Evolutionary conservation across 1,140 invertebrate species (phyloP), one percentile per base, ranked within the genome.

Genomic region (Marisa cornuarietis): DNA sequence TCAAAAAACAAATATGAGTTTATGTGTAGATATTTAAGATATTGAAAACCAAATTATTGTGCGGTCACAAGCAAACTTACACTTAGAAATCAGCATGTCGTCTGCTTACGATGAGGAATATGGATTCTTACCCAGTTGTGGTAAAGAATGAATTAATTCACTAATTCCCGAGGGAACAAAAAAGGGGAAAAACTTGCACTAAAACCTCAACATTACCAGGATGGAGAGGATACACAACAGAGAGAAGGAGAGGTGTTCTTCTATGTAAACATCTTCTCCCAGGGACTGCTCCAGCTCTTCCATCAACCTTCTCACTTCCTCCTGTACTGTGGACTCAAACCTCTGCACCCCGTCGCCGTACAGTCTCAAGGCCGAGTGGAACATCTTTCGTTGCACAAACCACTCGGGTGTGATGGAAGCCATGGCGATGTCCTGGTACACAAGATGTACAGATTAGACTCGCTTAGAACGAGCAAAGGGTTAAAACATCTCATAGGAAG

Each of bases 301-400:
- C 24, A 77, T 77, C 76, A 77, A 16, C 7, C 65, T 49, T 10
- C 54, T 24, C 76, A 80, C 31, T 26, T 80, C 79, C 13, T 73
- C 79, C n/a, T 76, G 66, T 20, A 76, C 79, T 22, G 74, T 76
- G 58, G 73, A 71, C n/a, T 80, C 79, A 49, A 76, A 76, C 54
- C 65, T 71, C 42, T 80, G 74, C 54, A 80, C 73, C 0, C 79
- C 79, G 68, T 80, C 79, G 7, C 79, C 79, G 65, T 80, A 80
- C 8, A 80, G 73, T 0, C 68, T 63, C 22, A 80, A 52, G 0
- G 74, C 54, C 24, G 71, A 75, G 73, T 80, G 73, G 65, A 80
- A 76, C 72, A 80, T 68, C 66, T 80, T 80, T 20, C 79, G 65
- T 49, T 77, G 76, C 31, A 24, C 63, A 22, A 51, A 51, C 76